phyloP scores from a whole-genome alignment of 2,888 invertebrate species.

The Heliconius erato region DNA sequence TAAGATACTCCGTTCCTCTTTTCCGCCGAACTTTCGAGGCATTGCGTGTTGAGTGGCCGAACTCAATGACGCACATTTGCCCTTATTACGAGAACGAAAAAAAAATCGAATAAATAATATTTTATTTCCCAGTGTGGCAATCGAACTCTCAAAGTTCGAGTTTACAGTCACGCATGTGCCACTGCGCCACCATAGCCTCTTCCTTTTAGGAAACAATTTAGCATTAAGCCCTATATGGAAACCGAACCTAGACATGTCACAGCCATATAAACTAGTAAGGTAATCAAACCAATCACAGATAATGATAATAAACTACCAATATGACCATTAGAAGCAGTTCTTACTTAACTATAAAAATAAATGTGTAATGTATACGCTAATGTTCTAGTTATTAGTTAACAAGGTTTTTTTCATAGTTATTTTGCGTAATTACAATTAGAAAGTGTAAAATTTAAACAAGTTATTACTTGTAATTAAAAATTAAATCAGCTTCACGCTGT shows the following conservation, averaged over 20 bases:
- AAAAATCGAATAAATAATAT: background rate
- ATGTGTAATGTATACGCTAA: slow-evolving; percentile 11
- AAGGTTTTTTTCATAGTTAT: slow-evolving; percentile 21
- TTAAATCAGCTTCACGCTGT: too few relatives aligned
- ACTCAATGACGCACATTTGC: too few relatives aligned
- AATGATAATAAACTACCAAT: background rate
- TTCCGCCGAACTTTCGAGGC: too few relatives aligned
- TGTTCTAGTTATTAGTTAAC: slow-evolving; percentile 17
- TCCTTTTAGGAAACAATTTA: background rate
- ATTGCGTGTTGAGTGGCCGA: too few relatives aligned
- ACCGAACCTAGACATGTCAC: background rate
- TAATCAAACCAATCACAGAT: background rate
- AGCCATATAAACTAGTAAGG: background rate
- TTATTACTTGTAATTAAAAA: background rate
- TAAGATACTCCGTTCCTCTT: too few relatives aligned
- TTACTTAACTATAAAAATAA: slow-evolving; percentile 5
- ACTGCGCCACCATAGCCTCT: background rate
- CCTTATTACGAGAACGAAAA: too few relatives aligned
- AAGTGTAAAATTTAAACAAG: background rate
- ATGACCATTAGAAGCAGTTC: background rate
- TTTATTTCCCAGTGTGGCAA: background rate
- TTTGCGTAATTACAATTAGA: slow-evolving; percentile 14
- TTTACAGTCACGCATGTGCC: background rate
- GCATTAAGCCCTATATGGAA: background rate
- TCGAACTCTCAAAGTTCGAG: background rate